Base-by-base conservation (phyloP, 2,888 invertebrate genomes). In the Cepaea hortensis region DNA sequence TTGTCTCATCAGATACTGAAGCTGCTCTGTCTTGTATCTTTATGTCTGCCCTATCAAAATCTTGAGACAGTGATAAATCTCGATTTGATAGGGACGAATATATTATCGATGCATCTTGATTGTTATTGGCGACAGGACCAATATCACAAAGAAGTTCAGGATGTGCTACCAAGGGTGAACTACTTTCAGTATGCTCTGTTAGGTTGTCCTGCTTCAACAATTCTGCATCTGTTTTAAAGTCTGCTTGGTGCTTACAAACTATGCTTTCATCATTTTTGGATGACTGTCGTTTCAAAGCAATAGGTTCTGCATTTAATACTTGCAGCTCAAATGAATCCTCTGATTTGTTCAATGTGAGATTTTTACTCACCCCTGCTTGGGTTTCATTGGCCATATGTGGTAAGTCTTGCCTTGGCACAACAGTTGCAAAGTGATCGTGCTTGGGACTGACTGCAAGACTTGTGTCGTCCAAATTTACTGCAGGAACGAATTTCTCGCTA, bases 351-450 rank as follows among this genome's bases (percentile, higher is more conserved):
- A 65, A 48, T 5, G 35, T 73, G 48, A 68, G 5, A 11, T 73
- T 80, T 7, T 70, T 79, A 70, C 46, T 81, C 3, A 65, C 73
- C 18, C 18, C 73, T 7, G 62, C 62, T 23, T 20, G 20, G 20
- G 75, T 85, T 48, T 81, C 81, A 65, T 62, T 81, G n/a, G 65
- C 70, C 18, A 81, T 62, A 23, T 76, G n/a, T 76, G 48, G 3
- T 15, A 76, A 65, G 35, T 23, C 61, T 55, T 68, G 85, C 6
- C 61, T 65, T 20, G 23, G 85, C 72, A 70, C 18, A 55, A 48
- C 72, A 55, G 61, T 85, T 23, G 85, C 70, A 6, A 85, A 0
- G 7, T 48, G 18, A 9, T 73, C 65, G 35, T 81, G 75, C 20
- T 72, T 50, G 15, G 68, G 62, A 7, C 68, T 15, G n/a, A 75